phyloP scores from a whole-genome alignment of 2,888 invertebrate genomes.

The Leucania comma region DNA sequence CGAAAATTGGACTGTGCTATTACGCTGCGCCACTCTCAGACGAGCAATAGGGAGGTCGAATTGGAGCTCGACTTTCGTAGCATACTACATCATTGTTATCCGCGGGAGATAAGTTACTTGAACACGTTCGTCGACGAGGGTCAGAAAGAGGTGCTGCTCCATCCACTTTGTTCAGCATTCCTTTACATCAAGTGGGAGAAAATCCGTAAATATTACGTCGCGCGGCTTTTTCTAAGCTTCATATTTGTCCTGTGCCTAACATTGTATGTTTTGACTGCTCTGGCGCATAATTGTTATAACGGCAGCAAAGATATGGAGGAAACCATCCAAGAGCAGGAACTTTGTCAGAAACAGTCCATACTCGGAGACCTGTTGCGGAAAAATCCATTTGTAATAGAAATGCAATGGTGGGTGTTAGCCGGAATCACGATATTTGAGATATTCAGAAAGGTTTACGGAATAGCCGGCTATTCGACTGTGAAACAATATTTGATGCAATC shows the following conservation, averaged over 20 bases:
- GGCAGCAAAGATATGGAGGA: constrained; percentile 94
- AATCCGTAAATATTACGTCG: constrained; percentile 96
- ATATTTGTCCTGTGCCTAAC: constrained; percentile 95
- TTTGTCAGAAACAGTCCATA: constrained; percentile 95
- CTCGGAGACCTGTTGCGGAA: constrained; percentile 94
- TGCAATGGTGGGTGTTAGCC: constrained; percentile 96
- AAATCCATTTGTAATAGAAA: constrained; percentile 94
- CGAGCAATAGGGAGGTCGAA: constrained; percentile 95
- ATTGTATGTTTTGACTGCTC: constrained; percentile 94
- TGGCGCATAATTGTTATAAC: constrained; percentile 96
- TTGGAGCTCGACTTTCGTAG: constrained; percentile 95
- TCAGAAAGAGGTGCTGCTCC: constrained; percentile 96
- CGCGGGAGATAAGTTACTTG: constrained; percentile 96
- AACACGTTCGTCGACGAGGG: constrained; percentile 97
- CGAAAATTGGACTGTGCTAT: constrained; percentile 96
- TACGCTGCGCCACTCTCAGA: constrained; percentile 94
- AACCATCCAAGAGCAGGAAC: constrained; percentile 93
- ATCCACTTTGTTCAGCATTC: constrained; percentile 97
- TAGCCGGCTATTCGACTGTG: constrained; percentile 95
- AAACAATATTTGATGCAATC: constrained; percentile 95
- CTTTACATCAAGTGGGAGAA: constrained; percentile 97
- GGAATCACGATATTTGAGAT: constrained; percentile 95
- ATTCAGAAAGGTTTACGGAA: constrained; percentile 95
- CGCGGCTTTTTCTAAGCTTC: constrained; percentile 94
- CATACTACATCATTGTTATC: constrained; percentile 95